Percentiles rank a stretch among this genome's conserved stretches.
Evolutionary conservation across 1,140 invertebrate species (phyloP).

Genomic region (Pachypeltis micranthus): DNA sequence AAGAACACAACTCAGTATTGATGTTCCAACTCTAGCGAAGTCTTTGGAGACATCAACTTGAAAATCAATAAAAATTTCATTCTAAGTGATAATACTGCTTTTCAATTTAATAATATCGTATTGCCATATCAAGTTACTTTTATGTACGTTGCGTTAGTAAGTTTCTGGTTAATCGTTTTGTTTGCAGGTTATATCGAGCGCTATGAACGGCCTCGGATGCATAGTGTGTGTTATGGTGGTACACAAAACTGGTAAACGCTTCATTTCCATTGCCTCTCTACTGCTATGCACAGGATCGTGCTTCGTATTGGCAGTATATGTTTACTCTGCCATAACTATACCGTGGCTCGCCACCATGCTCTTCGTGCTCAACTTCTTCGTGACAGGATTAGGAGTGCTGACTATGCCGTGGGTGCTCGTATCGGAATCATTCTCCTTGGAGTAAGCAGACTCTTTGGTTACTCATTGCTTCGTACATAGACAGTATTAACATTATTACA

Average conservation of each 20-base stretch:
- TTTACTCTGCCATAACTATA: neutral
- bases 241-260: slow-evolving; percentile 15
- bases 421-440: slow-evolving; percentile 2
- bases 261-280: slow-evolving; percentile 15
- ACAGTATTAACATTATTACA: too few species aligned
- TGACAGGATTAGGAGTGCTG: slow-evolving; percentile 15
- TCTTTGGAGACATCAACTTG: too few species aligned
- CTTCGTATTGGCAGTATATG: slow-evolving; percentile 14
- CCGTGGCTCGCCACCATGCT: slow-evolving; percentile 19
- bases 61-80: too few species aligned
- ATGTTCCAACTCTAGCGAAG: too few species aligned
- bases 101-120: too few species aligned
- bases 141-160: too few species aligned
- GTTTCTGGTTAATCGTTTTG: too few species aligned
- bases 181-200: slow-evolving; percentile 12
- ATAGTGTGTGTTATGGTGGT: slow-evolving; percentile 15
- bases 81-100: too few species aligned
- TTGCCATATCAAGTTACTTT: too few species aligned
- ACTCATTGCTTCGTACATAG: too few species aligned
- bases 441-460: too few species aligned
- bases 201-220: slow-evolving; percentile 10
- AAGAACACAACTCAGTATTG: too few species aligned
- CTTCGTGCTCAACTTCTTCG: slow-evolving; percentile 15
- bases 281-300: slow-evolving; percentile 1
- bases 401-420: slow-evolving; percentile 1